Conservation (phyloP, 2,113 vertebrate species). For the Dromiciops gliroides region DNA sequence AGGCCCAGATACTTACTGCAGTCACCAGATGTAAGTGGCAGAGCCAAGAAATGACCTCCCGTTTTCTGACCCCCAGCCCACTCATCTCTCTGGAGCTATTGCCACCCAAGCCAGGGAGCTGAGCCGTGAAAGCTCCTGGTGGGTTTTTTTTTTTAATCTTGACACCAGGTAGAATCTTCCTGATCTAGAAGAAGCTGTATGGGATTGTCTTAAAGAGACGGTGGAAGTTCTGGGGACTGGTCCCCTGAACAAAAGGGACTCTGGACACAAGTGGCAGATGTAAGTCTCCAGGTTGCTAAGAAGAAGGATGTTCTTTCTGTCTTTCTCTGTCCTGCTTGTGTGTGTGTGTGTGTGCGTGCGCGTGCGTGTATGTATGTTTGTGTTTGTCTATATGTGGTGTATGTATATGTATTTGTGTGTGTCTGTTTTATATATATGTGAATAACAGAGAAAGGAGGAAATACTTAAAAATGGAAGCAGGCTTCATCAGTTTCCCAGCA, state of each 20-base stretch:
- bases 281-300: not conserved
- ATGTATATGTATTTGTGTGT: constrained; percentile 8
- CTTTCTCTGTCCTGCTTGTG: not conserved
- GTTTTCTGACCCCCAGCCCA: not conserved
- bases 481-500: constrained; percentile 34
- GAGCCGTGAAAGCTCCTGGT: not conserved
- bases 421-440: constrained; percentile 18
- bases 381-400: not conserved
- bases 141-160: not conserved
- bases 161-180: not conserved
- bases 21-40: not conserved
- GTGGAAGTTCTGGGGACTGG: not conserved
- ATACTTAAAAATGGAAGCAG: constrained; percentile 52
- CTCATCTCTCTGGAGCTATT: not conserved
- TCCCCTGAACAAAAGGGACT: not conserved
- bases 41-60: not conserved
- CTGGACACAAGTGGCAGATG: not conserved
- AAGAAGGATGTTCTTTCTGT: not conserved
- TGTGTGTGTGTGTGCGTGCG: not conserved
- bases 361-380: too few species aligned
- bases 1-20: not conserved
- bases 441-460: constrained; percentile 51
- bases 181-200: not conserved
- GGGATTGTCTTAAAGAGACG: not conserved
- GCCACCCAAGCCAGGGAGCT: not conserved